Percentiles rank a stretch among this genome's conserved stretches.
Conservation (phyloP, 2,797 vertebrate species). For the Mormyrus hasselquistii region DNA sequence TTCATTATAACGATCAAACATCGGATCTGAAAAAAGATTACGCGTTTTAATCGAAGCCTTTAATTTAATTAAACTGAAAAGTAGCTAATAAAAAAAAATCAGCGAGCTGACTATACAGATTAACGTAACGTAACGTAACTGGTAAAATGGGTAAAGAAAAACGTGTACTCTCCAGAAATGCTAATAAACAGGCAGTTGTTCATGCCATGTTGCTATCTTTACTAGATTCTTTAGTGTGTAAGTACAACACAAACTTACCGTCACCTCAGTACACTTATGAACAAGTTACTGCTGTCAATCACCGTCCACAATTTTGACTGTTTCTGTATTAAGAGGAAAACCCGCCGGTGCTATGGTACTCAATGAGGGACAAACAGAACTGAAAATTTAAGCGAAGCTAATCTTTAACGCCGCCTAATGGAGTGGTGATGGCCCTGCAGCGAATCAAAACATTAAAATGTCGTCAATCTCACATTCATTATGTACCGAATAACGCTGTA, state of each 20-base stretch:
- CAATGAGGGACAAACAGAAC: slow-evolving; percentile 9
- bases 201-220: not conserved
- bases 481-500: not conserved
- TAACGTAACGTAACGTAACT: too few species aligned
- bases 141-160: not conserved
- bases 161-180: not conserved
- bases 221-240: not conserved
- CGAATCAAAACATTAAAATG: not conserved
- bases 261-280: not conserved
- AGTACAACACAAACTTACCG: not conserved
- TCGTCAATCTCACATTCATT: not conserved
- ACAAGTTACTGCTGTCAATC: not conserved
- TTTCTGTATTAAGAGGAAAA: not conserved
- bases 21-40: not conserved
- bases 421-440: not conserved
- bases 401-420: not conserved
- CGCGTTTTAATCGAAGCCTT: not conserved
- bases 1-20: slow-evolving; percentile 61
- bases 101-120: not conserved
- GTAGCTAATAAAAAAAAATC: not conserved
- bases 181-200: not conserved
- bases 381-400: not conserved
- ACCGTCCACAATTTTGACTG: not conserved
- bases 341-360: slow-evolving; percentile 3
- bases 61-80: not conserved